Percentiles rank a stretch among this genome's conserved stretches.
Conservation (phyloP, 2,797 vertebrate genomes). For the Mormyrus proboscirostris region DNA sequence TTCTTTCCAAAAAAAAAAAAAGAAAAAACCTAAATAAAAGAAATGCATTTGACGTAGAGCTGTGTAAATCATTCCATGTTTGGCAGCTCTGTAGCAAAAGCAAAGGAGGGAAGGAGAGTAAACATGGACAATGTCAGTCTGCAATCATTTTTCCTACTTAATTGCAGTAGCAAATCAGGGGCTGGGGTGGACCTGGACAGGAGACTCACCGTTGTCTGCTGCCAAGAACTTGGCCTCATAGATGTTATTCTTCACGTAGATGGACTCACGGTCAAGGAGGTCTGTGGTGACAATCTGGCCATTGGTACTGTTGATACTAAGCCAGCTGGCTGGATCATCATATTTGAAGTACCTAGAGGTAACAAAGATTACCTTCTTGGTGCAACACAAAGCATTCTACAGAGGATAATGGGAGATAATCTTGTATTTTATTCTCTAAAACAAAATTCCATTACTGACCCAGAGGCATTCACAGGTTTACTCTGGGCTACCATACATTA, state of each 20-base stretch:
- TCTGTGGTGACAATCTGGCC: constrained; percentile 91
- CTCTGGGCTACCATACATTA: background rate
- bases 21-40: background rate
- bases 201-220: constrained; percentile 85
- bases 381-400: background rate
- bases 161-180: background rate
- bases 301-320: constrained; percentile 87
- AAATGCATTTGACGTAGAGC: background rate
- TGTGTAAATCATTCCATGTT: background rate
- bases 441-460: background rate
- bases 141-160: background rate
- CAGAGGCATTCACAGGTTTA: background rate
- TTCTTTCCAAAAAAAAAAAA: background rate
- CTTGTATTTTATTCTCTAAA: background rate
- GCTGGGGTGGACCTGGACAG: background rate
- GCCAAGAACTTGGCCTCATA: constrained; percentile 96
- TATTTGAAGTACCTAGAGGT: constrained; percentile 84
- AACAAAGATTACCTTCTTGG: background rate
- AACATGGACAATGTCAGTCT: background rate
- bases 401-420: background rate
- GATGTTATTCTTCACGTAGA: constrained; percentile 85
- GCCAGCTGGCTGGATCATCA: constrained; percentile 94
- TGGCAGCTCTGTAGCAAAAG: background rate
- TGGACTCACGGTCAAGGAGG: constrained; percentile 87
- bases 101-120: background rate